A percentile compares a stretch with the other conserved stretches of the same genome.
Evolutionary conservation across 2,797 vertebrate genomes (phyloP).

Genomic region (Pelodytes ibericus): DNA sequence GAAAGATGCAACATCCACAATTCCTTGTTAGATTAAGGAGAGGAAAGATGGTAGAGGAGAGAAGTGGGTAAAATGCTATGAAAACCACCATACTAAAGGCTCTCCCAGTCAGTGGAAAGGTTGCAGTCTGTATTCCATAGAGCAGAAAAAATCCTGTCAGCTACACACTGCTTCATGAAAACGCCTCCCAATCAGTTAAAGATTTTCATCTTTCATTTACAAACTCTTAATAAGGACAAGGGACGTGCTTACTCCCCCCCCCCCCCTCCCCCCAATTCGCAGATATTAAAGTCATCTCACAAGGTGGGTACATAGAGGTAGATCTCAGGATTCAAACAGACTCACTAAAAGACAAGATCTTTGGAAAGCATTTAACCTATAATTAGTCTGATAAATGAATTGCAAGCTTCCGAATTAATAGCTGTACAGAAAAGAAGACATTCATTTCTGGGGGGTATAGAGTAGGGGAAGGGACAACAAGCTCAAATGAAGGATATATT

Average conservation of each 20-base stretch:
- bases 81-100: constrained; percentile 16
- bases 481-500: constrained; percentile 12
- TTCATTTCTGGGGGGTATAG: neutral
- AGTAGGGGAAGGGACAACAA: neutral
- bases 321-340: constrained; percentile 1
- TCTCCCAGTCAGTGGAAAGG: neutral
- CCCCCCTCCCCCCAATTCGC: constrained; percentile 57
- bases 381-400: constrained; percentile 24
- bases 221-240: constrained; percentile 48
- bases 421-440: constrained; percentile 1
- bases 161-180: constrained; percentile 15
- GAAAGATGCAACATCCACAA: constrained; percentile 79
- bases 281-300: constrained; percentile 49
- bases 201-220: constrained; percentile 51
- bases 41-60: constrained; percentile 61
- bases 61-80: constrained; percentile 18
- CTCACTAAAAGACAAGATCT: constrained; percentile 3
- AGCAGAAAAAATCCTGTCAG: constrained; percentile 7
- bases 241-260: constrained; percentile 42
- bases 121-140: constrained; percentile 7
- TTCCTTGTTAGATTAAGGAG: constrained; percentile 67
- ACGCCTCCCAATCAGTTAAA: constrained; percentile 35
- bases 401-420: neutral
- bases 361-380: constrained; percentile 30
- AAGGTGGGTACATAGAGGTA: constrained; percentile 31